Evolutionary conservation across 2,888 invertebrate species (phyloP).

Genomic region (Tubulanus polymorphus): DNA sequence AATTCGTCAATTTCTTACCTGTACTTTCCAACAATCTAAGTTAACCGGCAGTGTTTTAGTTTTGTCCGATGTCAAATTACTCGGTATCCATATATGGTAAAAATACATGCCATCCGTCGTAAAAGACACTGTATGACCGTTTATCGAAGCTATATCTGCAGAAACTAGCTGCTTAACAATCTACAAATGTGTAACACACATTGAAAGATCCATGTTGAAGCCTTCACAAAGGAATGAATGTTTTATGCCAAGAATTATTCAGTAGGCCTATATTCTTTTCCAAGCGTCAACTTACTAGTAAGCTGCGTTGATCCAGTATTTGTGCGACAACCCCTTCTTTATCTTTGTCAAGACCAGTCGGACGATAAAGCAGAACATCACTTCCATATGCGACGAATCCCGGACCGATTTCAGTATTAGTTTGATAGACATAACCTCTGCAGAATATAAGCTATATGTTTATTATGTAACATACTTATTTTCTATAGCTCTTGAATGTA

Average conservation of each 20-base stretch:
- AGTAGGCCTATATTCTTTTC: too few species aligned
- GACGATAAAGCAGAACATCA: conserved; percentile 35
- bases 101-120: conserved; percentile 47
- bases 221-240: not conserved
- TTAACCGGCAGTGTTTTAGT: conserved; percentile 40
- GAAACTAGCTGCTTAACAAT: too few species aligned
- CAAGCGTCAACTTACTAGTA: conserved; percentile 31
- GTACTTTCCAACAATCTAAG: conserved; percentile 34
- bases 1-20: conserved; percentile 38
- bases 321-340: conserved; percentile 28
- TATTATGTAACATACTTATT: too few species aligned
- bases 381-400: conserved; percentile 43
- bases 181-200: too few species aligned
- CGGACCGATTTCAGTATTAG: conserved; percentile 37
- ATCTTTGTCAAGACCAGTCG: conserved; percentile 38
- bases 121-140: conserved; percentile 27
- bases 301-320: conserved; percentile 33
- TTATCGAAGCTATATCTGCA: not conserved
- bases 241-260: too few species aligned
- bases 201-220: not conserved
- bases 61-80: conserved; percentile 31
- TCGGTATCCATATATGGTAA: conserved; percentile 49
- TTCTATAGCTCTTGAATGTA: too few species aligned
- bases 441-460: conserved; percentile 16
- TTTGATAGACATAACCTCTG: conserved; percentile 48